Conservation (phyloP, 2,113 vertebrate genomes). For the Coregonus clupeaformis region DNA sequence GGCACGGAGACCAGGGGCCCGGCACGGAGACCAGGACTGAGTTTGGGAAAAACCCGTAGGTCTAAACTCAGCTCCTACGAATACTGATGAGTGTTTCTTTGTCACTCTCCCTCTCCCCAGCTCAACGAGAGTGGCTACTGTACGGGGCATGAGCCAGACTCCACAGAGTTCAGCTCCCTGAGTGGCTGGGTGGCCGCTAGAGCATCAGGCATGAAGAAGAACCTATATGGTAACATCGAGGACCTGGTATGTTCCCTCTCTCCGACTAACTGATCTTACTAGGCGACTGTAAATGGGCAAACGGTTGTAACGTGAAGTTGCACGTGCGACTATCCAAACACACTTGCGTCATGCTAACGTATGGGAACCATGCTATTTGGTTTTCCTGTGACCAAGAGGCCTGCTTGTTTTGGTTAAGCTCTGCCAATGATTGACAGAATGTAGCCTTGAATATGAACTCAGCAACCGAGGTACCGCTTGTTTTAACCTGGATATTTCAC, state of each 20-base stretch:
- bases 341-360: too few relatives aligned
- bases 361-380: too few relatives aligned
- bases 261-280: constrained; percentile 13
- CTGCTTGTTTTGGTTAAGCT: neutral
- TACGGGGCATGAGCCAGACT: constrained; percentile 97
- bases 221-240: constrained; percentile 98
- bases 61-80: neutral
- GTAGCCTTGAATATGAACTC: neutral
- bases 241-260: constrained; percentile 83
- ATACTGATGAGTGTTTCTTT: constrained; percentile 11
- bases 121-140: constrained; percentile 95
- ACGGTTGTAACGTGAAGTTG: neutral
- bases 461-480: too few relatives aligned
- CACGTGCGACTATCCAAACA: too few relatives aligned
- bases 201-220: constrained; percentile 99
- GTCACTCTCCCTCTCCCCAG: constrained; percentile 66
- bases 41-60: neutral
- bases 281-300: neutral
- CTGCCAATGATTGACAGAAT: neutral
- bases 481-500: neutral
- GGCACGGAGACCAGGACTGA: too few relatives aligned
- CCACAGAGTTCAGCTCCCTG: constrained; percentile 96
- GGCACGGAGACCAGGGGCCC: too few relatives aligned
- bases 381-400: neutral
- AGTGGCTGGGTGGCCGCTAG: constrained; percentile 98